A percentile compares a stretch with the other conserved stretches of the same genome.
These are phyloP conservation scores for Drosophila orena DNA, from an alignment of 1,140 invertebrate species.

Conservation along the genomic window DNA sequence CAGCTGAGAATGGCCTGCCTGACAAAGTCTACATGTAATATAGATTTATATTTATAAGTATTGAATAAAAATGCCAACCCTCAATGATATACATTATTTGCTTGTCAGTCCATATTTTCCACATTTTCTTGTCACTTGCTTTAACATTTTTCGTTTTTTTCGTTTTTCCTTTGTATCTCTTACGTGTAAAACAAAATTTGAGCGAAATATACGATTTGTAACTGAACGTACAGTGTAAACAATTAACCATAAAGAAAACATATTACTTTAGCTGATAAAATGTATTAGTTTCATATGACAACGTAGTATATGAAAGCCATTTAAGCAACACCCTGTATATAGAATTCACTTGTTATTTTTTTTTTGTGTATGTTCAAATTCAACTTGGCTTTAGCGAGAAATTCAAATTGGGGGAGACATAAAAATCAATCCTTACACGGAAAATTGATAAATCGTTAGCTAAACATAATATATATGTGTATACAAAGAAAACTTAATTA, in stretches of 20 bases:
- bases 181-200: constrained; percentile 72
- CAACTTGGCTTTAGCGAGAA: constrained; percentile 61
- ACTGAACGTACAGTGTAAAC: constrained; percentile 64
- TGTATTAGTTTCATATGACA: constrained; percentile 29
- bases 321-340: constrained; percentile 78
- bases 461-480: constrained; percentile 67
- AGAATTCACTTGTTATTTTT: constrained; percentile 25
- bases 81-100: constrained; percentile 76
- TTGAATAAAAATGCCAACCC: constrained; percentile 54
- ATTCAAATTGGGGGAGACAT: constrained; percentile 50
- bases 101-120: constrained; percentile 71
- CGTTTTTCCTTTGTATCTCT: constrained; percentile 24
- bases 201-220: constrained; percentile 72
- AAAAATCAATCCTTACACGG: constrained; percentile 42
- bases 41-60: constrained; percentile 37
- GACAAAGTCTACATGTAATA: constrained; percentile 45
- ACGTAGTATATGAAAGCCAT: constrained; percentile 54
- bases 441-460: constrained; percentile 62
- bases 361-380: constrained; percentile 50
- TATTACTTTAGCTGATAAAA: constrained; percentile 47
- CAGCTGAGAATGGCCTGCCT: constrained; percentile 63
- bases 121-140: constrained; percentile 41
- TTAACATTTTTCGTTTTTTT: constrained; percentile 48
- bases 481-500: constrained; percentile 75
- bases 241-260: constrained; percentile 72